Conservation (phyloP, 2,797 vertebrate genomes). For the Sarcophilus harrisii region DNA sequence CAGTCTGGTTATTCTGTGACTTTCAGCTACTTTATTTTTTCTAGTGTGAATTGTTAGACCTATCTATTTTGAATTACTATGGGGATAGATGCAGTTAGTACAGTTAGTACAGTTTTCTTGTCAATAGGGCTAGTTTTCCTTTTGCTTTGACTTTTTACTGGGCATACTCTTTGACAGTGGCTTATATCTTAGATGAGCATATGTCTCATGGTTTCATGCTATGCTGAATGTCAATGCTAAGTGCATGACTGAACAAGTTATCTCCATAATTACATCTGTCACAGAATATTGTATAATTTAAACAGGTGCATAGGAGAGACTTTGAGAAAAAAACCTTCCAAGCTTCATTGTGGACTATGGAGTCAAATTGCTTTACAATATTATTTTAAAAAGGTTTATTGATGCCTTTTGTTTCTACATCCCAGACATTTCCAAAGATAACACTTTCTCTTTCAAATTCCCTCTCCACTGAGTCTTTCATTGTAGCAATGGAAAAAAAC, state of each 20-base stretch:
- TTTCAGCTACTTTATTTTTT: not conserved
- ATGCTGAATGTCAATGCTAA: not conserved
- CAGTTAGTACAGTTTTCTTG: not conserved
- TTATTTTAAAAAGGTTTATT: not conserved
- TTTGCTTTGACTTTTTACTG: not conserved
- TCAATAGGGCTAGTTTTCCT: not conserved
- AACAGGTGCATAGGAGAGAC: not conserved
- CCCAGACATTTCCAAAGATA: not conserved
- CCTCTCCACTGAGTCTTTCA: not conserved
- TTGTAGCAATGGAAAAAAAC: not conserved
- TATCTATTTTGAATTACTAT: not conserved
- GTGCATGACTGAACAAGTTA: not conserved
- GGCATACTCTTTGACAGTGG: not conserved
- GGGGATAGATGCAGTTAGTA: not conserved
- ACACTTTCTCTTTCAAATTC: not conserved
- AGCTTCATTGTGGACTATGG: not conserved
- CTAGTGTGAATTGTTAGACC: not conserved
- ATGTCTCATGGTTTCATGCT: not conserved
- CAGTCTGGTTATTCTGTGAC: not conserved
- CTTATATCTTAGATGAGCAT: not conserved
- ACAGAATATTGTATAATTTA: not conserved
- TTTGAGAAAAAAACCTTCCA: not conserved
- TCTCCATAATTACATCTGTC: not conserved
- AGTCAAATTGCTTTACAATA: not conserved
- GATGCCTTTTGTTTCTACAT: not conserved